A percentile compares a stretch with the other conserved stretches of the same genome.
Conservation (phyloP, 1,140 invertebrate genomes). For the Teleogryllus occipitalis region DNA sequence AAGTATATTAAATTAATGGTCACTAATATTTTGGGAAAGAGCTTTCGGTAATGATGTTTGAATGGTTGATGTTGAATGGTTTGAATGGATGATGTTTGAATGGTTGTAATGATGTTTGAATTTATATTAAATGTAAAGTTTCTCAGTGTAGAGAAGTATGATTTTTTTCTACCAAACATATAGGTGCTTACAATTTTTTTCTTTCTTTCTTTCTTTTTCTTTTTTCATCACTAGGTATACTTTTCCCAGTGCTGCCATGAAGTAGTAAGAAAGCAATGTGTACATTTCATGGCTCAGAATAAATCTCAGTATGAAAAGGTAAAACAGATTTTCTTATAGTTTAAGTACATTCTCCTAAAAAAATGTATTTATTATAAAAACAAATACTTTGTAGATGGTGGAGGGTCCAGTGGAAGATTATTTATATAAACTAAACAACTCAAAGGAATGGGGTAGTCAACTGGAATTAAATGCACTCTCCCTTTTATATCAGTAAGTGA, state of each 20-base stretch:
- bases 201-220: too few relatives aligned
- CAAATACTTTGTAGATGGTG: background rate
- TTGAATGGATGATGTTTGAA: too few relatives aligned
- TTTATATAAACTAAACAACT: constrained; percentile 56
- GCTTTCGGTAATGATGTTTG: too few relatives aligned
- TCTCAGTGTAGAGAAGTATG: too few relatives aligned
- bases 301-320: constrained; percentile 43
- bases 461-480: constrained; percentile 64
- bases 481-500: constrained; percentile 16
- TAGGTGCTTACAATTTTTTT: too few relatives aligned
- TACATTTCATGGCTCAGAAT: constrained; percentile 58
- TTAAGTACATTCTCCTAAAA: constrained; percentile 4
- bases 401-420: constrained; percentile 52
- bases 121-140: too few relatives aligned
- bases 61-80: too few relatives aligned
- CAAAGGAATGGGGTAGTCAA: constrained; percentile 56
- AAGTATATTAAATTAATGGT: background rate
- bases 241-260: constrained; percentile 66
- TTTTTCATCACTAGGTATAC: constrained; percentile 44
- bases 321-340: constrained; percentile 18
- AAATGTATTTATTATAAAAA: constrained; percentile 17
- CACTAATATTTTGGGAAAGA: too few relatives aligned
- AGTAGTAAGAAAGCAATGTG: constrained; percentile 59
- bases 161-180: too few relatives aligned
- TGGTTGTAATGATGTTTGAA: too few relatives aligned